Conservation (phyloP, 1,140 invertebrate genomes). For the Pseudachorutes palmiensis region DNA sequence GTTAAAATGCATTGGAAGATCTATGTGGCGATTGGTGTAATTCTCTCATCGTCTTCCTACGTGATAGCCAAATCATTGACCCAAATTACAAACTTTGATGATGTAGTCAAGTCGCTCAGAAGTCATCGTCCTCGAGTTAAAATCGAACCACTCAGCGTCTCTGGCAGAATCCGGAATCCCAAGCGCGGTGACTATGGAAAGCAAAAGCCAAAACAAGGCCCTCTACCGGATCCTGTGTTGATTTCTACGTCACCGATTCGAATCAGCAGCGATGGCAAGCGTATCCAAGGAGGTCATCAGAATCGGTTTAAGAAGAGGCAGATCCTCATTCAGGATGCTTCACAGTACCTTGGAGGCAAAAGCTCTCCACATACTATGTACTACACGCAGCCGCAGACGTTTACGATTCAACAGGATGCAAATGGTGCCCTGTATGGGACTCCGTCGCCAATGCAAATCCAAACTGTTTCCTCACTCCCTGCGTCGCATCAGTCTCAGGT, state of each 20-base stretch:
- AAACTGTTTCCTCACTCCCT: background rate
- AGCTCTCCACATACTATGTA: background rate
- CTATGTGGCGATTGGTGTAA: background rate
- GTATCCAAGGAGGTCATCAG: background rate
- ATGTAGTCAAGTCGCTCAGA: too few species aligned
- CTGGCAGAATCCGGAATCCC: background rate
- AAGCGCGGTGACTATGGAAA: background rate
- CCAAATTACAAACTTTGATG: too few species aligned
- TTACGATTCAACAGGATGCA: background rate
- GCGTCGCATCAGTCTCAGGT: slow-evolving; percentile 12
- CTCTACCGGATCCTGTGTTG: slow-evolving; percentile 22
- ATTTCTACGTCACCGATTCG: slow-evolving; percentile 29
- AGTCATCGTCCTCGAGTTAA: background rate
- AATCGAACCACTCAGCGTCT: background rate
- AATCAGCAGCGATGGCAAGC: slow-evolving; percentile 14
- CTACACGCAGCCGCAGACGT: background rate
- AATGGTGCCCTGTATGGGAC: background rate
- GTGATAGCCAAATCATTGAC: too few species aligned
- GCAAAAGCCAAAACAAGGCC: background rate
- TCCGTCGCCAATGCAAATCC: background rate
- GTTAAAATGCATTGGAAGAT: background rate
- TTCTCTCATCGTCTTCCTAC: too few species aligned
- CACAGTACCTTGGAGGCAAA: background rate
- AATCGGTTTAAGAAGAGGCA: background rate
- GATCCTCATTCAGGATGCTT: slow-evolving; percentile 7